Evolutionary conservation across 2,113 vertebrate genomes (phyloP), one percentile per base, ranked within the genome.

Genomic region (Seriola quinqueradiata): DNA sequence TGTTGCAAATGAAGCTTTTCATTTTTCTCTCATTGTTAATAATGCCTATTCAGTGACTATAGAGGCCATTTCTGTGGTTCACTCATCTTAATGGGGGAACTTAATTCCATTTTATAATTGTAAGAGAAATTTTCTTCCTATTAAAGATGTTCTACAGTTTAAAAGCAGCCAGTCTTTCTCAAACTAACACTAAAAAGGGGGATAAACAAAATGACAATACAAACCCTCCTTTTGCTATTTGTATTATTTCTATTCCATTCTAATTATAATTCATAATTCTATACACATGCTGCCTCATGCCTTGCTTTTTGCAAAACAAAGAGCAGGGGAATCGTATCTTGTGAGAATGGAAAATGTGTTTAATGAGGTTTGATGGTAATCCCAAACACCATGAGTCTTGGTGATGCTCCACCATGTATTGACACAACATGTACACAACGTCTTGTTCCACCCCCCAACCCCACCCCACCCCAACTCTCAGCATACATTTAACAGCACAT

Each of bases 401-500:
- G 36, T 4, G n/a, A 65, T 38, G 12, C 19, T 46, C 19, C 82
- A 60, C 54, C 63, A 34, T 28, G 23, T 40, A 77, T 69, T 74
- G 28, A 28, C 68, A 48, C 25, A 77, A 58, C n/a, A 74, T 48
- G 55, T 8, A 34, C 34, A 79, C 36, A 70, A 54, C 28, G 8
- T 34, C 16, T 44, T 55, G 40, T 38, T 21, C 25, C 19, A 6
- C 0, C 58, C 28, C 7, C 36, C 60, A 44, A 4, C 4, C n/a
- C 9, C 42, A 9, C 42, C 8, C 12, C 42, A 44, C 42, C 42
- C 4, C 34, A 36, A 44, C 11, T 25, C 25, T 23, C 59, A 36
- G 57, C 19, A 25, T 82, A 57, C 67, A 77, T 80, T 79, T 73
- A 81, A 75, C 58, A 44, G 23, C 3, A 34, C 66, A 82, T 79